Base-by-base conservation (phyloP, 2,797 vertebrate species). In the Dromococcyx pavoninus region DNA sequence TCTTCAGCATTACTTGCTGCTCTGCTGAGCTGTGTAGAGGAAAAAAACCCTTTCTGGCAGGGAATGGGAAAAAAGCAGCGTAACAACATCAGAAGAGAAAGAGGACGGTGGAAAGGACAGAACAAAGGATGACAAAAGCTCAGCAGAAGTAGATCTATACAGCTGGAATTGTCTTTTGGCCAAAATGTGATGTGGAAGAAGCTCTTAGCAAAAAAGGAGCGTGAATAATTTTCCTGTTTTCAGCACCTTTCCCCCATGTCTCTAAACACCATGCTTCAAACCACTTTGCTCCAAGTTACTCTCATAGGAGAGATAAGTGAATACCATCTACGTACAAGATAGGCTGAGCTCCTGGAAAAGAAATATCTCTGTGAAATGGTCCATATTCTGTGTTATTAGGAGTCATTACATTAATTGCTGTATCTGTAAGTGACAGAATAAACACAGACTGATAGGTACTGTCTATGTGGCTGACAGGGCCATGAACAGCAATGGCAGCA, bases 161-260 rank as follows among this genome's bases (percentile, higher is more conserved):
- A 21, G 13, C 21, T 0, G 0, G 35, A 37, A 1, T 33, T 10
- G 35, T 43, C 46, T 65, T 82, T 25, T 15, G 51, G 53, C 56
- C 12, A 12, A 48, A 48, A 22, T 23, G 21, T 48, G 46, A 48
- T 23, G 10, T 23, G 21, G 22, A 48, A 48, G 22, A 48, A 48
- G 46, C 46, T 24, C 46, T 48, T 48, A 48, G 46, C 46, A 48
- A 9, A 48, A 23, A 75, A 48, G 21, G 5, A 74, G 32, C 1
- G 2, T 1, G 3, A 78, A 43, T 21, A 66, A 78, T 53, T 86
- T 32, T 76, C 67, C 72, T 72, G 4, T 56, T 91, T 72, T 58
- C 86, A 62, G 39, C 50, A 90, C 51, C 54, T 78, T 75, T 54
- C 8, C 15, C 32, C 25, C n/a, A 17, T 5, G 9, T 24, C n/a